These are phyloP conservation scores for Zaprionus taronus DNA, from an alignment of 1,140 invertebrate species.

Conservation along the genomic window DNA sequence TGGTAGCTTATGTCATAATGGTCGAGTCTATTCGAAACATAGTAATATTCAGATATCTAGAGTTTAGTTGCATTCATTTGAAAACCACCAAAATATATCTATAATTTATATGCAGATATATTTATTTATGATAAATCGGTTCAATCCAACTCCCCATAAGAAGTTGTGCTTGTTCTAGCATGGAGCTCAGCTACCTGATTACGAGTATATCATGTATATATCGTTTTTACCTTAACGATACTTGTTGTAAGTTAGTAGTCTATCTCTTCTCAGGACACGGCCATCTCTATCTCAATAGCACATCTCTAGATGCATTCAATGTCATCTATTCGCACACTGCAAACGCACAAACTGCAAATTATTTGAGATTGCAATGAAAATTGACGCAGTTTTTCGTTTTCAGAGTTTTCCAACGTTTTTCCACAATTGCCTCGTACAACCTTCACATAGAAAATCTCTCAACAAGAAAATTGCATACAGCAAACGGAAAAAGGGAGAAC, in stretches of 20 bases:
- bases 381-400: slow-evolving; percentile 40
- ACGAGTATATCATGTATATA: too few species aligned
- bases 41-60: too few species aligned
- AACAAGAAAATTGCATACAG: slow-evolving; percentile 80
- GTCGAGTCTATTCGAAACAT: too few species aligned
- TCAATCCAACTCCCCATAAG: too few species aligned
- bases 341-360: slow-evolving; percentile 79
- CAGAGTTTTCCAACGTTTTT: slow-evolving; percentile 16
- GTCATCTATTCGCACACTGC: slow-evolving; percentile 56
- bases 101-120: too few species aligned
- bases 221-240: too few species aligned
- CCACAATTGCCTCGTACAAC: slow-evolving; percentile 60
- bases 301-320: slow-evolving; percentile 50
- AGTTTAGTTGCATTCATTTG: too few species aligned
- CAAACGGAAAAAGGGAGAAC: slow-evolving; percentile 1
- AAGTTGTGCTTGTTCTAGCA: neutral
- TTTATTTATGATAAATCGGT: too few species aligned
- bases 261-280: neutral
- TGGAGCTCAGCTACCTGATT: too few species aligned
- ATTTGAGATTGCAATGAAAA: slow-evolving; percentile 70
- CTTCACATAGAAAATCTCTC: slow-evolving; percentile 84
- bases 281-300: slow-evolving; percentile 10
- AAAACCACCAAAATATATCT: too few species aligned
- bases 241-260: neutral
- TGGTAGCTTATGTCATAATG: too few species aligned